A percentile compares a stretch with the other conserved stretches of the same genome.
These are phyloP conservation scores for Microctonus hyperodae DNA, from an alignment of 2,888 invertebrate genomes.

Conservation along the genomic window DNA sequence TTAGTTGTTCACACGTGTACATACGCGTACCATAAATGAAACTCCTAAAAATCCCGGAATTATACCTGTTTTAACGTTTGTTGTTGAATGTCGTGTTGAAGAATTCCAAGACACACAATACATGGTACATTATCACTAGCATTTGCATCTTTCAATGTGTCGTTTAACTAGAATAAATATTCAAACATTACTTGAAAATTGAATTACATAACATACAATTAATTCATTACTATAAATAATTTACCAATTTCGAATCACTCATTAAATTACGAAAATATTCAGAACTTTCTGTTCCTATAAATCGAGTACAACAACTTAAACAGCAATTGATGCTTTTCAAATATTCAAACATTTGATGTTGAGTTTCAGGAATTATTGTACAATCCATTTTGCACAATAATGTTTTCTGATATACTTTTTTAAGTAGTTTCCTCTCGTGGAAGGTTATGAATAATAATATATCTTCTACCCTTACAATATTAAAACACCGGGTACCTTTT, in stretches of 20 bases:
- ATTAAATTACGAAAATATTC: slow-evolving; percentile 67
- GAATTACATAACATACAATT: not conserved
- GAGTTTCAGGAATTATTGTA: slow-evolving; percentile 24
- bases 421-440: no score
- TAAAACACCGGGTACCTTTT: no score
- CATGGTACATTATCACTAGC: slow-evolving; percentile 69
- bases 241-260: slow-evolving; percentile 65
- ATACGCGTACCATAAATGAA: not conserved
- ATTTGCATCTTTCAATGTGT: slow-evolving; percentile 46
- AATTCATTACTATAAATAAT: slow-evolving; percentile 37
- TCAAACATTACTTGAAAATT: not conserved
- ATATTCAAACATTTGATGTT: slow-evolving; percentile 42
- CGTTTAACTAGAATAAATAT: slow-evolving; percentile 44
- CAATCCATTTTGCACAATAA: not conserved
- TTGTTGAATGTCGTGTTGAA: slow-evolving; percentile 69
- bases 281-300: slow-evolving; percentile 69
- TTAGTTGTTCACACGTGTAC: no score
- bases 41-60: slow-evolving; percentile 37
- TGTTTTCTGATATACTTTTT: no score
- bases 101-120: slow-evolving; percentile 75
- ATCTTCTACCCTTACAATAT: no score
- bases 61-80: slow-evolving; percentile 66
- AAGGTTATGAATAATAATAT: no score
- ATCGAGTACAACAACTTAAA: slow-evolving; percentile 74
- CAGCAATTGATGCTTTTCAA: slow-evolving; percentile 68